Evolutionary conservation across 2,888 invertebrate species (phyloP), one percentile per base, ranked within the genome.

Genomic region (Nipponacmea schrenckii): DNA sequence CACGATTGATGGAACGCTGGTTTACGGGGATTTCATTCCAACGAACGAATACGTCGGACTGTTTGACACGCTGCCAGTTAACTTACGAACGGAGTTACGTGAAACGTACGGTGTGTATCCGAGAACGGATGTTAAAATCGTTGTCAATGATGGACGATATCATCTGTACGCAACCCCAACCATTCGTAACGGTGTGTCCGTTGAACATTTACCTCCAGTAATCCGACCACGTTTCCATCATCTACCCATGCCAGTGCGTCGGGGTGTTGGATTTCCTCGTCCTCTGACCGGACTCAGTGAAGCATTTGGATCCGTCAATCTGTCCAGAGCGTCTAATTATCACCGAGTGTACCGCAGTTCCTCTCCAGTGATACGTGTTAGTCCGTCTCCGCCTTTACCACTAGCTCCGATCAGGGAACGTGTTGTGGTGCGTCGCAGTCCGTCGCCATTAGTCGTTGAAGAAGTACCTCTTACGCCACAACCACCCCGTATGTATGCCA

Each of bases 81-180:
- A 75, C 48, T 64, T 79, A n/a, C 64, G 70, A 17, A 20, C 56
- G 1, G 79, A 79, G 46, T 73, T 79, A 12, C 24, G 68, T 27
- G 68, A 72, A 26, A 73, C 76, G 12, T 79, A 79, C 64, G 76
- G 77, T 5, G 62, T 65, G 10, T 74, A 71, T 46, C 77, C 79
- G 3, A 62, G 48, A 27, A 79, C 77, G 5, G 74, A 76, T 48
- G 74, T 77, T 5, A 72, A 70, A 31, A 65, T 79, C 2, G 74
- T 69, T 20, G 62, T 67, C 26, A 72, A 72, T 44, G 67, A 70
- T 5, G 77, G 77, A 0, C 73, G 77, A 62, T 76, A 74, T 67
- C 77, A 77, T 50, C 71, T 79, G n/a, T 77, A 77, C 62, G 79
- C 79, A 24, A 73, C 70, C 14, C 76, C 76, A 3, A 50, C 15